Percentiles rank a stretch among this genome's conserved stretches.
Evolutionary conservation across 2,888 invertebrate species (phyloP).

Genomic region (Odontocolon sp.): DNA sequence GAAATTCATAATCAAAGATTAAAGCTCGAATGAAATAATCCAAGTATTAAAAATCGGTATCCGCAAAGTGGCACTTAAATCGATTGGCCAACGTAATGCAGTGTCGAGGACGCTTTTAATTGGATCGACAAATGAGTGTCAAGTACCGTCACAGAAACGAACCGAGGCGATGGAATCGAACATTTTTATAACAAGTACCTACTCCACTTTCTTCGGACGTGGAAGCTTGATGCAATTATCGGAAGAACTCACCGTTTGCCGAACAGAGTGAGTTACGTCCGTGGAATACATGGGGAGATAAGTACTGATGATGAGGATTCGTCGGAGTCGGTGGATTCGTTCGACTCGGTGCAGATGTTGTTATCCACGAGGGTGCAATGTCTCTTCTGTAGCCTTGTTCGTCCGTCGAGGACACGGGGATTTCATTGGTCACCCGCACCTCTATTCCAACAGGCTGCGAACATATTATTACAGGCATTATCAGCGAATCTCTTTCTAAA

Average conservation of each 20-base stretch:
- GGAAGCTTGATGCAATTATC: slow-evolving; percentile 34
- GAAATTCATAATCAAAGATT: no score
- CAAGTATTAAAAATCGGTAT: slow-evolving; percentile 6
- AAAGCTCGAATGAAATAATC: background rate
- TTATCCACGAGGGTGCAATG: slow-evolving; percentile 69
- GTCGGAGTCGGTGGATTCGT: slow-evolving; percentile 74
- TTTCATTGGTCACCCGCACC: slow-evolving; percentile 76
- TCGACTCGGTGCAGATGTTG: slow-evolving; percentile 67
- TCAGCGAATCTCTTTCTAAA: no score
- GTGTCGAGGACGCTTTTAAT: slow-evolving; percentile 34
- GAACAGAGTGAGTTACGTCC: slow-evolving; percentile 82
- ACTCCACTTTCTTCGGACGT: background rate
- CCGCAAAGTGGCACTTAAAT: slow-evolving; percentile 10
- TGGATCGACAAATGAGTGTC: background rate
- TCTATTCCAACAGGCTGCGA: slow-evolving; percentile 74
- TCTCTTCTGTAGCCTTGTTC: slow-evolving; percentile 60
- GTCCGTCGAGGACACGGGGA: slow-evolving; percentile 61
- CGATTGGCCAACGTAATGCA: slow-evolving; percentile 29
- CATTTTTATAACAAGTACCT: background rate
- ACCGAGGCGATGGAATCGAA: background rate
- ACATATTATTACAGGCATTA: no score
- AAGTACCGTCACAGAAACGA: background rate
- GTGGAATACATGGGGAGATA: slow-evolving; percentile 81
- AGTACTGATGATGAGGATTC: slow-evolving; percentile 73
- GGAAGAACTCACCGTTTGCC: slow-evolving; percentile 79